phyloP scores from a whole-genome alignment of 2,888 invertebrate species.

The Synanthedon tipuliformis region DNA sequence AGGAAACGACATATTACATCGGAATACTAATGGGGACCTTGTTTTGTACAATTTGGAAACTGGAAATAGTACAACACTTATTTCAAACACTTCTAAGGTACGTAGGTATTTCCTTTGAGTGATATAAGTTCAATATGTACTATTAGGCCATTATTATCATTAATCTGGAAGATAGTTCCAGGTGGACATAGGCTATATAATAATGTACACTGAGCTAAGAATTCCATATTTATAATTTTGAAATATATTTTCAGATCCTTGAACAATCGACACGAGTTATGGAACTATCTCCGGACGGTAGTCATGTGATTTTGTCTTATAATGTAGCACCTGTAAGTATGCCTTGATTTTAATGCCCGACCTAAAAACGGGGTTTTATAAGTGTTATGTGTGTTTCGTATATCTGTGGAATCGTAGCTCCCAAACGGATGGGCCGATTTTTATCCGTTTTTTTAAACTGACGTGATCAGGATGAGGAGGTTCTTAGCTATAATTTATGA shows the following conservation, averaged over 20 bases:
- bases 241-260: constrained; percentile 31
- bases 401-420: too few relatives aligned
- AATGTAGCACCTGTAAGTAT: constrained; percentile 40
- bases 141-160: too few relatives aligned
- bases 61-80: constrained; percentile 39
- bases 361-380: too few relatives aligned
- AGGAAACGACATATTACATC: constrained; percentile 76
- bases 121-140: too few relatives aligned
- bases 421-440: too few relatives aligned
- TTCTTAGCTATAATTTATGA: too few relatives aligned
- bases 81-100: constrained; percentile 61
- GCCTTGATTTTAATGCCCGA: neutral
- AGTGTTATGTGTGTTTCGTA: too few relatives aligned
- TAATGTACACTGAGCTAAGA: too few relatives aligned
- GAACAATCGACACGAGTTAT: constrained; percentile 42
- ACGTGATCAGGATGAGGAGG: too few relatives aligned
- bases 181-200: too few relatives aligned
- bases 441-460: too few relatives aligned
- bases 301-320: constrained; percentile 35
- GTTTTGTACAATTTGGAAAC: constrained; percentile 65
- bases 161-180: too few relatives aligned
- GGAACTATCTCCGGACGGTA: constrained; percentile 33
- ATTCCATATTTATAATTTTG: neutral
- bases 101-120: constrained; percentile 11
- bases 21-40: constrained; percentile 68